Base-by-base conservation (phyloP, 2,888 invertebrate genomes). In the Leucophenga montana region DNA sequence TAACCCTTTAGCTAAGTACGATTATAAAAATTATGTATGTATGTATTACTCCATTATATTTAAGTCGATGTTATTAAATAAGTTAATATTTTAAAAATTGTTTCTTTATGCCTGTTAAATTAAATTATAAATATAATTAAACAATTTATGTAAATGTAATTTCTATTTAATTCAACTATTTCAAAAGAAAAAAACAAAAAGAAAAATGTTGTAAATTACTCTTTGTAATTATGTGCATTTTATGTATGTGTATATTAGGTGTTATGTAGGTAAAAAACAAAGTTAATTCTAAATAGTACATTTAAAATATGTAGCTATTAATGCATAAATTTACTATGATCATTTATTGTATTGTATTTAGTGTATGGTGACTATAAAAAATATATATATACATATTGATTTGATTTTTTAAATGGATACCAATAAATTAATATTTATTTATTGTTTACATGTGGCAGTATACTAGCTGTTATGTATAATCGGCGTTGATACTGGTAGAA, bases 171-270 rank as follows among this genome's bases (percentile, higher is more conserved):
- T 66, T 76, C 39, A 14, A 5, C 31, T 39, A n/a, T 44, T 33
- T 79, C 72, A 75, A 74, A 70, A 62, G 46, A 74, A 73, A 65
- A 73, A 71, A 71, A 77, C 75, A 68, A 48, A 68, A 39, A 61
- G 27, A 18, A 61, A 56, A 56, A 56, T 80, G 83, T 79, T 81
- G 83, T 81, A 81, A 80, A 80, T 79, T 81, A 81, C 81, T 82
- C 82, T 81, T 81, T 81, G 83, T 81, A 61, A 81, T 54, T 54
- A 20, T 54, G 20, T 54, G 33, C 18, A 59, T 33, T 39, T 33
- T 59, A 61, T 61, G 57, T 57, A 53, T 64, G 20, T 64, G 18
- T n/a, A 48, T 48, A 48, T 59, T 67, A 59, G 57, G 27, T 22
- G 59, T 59, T 67, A 46, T 56, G n/a, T 54, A 67, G 44, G 50